A percentile compares a stretch with the other conserved stretches of the same genome.
These are phyloP conservation scores for Trichechus manatus DNA, from an alignment of 2,113 vertebrate genomes.

Conservation along the genomic window DNA sequence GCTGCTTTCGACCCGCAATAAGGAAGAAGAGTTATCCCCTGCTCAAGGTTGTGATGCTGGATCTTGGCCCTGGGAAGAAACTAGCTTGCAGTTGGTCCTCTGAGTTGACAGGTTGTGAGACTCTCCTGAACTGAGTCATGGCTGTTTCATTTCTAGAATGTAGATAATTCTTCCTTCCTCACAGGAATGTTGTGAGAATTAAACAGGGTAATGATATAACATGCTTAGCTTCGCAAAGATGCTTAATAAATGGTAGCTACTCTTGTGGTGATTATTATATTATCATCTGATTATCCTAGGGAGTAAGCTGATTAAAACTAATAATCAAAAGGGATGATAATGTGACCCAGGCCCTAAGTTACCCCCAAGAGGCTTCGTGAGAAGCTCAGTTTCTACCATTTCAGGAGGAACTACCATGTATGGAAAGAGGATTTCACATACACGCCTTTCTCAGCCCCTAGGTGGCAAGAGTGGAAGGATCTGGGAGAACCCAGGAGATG, in stretches of 20 bases:
- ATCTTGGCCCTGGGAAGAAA: background rate
- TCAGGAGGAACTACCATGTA: background rate
- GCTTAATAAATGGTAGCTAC: background rate
- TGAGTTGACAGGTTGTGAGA: background rate
- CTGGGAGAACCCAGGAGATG: background rate
- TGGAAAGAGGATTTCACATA: background rate
- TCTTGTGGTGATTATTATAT: background rate
- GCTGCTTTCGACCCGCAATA: accelerated
- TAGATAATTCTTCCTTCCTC: background rate
- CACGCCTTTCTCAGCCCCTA: background rate
- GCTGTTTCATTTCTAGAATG: background rate
- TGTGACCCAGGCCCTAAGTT: background rate
- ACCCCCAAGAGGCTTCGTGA: background rate
- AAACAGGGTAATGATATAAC: background rate
- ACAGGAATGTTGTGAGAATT: background rate
- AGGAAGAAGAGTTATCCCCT: background rate
- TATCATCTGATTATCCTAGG: conserved; percentile 33
- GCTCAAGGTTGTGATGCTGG: background rate
- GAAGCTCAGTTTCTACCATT: background rate
- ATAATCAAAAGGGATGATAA: conserved; percentile 44
- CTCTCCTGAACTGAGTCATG: background rate
- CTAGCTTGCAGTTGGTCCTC: background rate
- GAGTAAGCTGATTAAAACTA: conserved; percentile 49
- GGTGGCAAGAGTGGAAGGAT: background rate
- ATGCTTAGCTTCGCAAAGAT: conserved; percentile 11